These are phyloP conservation scores for Catostomus latipinnis DNA, from an alignment of 2,797 vertebrate genomes.

Conservation along the genomic window DNA sequence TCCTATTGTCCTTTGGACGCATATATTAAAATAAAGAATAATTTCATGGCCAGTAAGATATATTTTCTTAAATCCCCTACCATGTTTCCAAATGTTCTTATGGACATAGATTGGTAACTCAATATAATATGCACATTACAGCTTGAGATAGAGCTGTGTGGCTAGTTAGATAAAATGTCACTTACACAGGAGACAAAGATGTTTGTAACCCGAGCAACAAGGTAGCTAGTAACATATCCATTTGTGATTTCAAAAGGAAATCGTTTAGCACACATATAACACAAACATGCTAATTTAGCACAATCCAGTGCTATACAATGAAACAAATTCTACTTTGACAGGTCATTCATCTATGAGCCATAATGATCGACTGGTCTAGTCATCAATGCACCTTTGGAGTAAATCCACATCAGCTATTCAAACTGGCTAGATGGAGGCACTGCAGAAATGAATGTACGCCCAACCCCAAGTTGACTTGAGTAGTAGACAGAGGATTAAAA, in stretches of 20 bases:
- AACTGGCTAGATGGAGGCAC: neutral
- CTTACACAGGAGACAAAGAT: conserved; percentile 6
- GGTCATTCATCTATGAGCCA: conserved; percentile 8
- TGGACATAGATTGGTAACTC: no score
- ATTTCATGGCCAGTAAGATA: no score
- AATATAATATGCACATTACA: no score
- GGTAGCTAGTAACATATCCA: conserved; percentile 8
- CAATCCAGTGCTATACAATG: neutral
- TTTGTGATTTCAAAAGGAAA: conserved; percentile 28
- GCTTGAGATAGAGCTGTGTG: no score
- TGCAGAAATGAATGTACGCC: conserved; percentile 2
- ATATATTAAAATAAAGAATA: no score
- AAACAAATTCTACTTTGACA: neutral
- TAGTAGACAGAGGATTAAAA: conserved; percentile 51
- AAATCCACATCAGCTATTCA: neutral
- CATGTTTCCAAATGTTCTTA: no score
- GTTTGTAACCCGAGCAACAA: conserved; percentile 19
- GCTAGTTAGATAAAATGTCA: neutral
- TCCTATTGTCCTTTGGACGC: no score
- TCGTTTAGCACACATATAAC: neutral
- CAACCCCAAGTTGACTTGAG: conserved; percentile 27
- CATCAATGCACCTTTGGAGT: neutral
- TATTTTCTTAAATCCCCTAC: no score
- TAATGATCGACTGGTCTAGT: neutral
- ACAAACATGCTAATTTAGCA: conserved; percentile 19